phyloP scores from a whole-genome alignment of 2,113 vertebrate species.

The Phyllostomus discolor region DNA sequence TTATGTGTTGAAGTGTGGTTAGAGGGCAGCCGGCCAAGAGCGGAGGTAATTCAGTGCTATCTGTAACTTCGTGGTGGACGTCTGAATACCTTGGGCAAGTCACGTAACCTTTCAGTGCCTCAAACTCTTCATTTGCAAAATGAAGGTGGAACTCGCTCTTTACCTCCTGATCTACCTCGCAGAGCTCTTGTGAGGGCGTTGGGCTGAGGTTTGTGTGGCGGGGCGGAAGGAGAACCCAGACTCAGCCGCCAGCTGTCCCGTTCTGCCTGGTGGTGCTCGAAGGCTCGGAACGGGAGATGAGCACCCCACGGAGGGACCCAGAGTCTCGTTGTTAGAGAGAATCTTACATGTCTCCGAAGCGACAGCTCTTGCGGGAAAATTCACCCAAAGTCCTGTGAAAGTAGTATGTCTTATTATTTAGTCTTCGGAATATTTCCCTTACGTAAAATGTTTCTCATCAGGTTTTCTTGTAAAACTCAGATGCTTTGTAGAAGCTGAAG shows the following conservation, averaged over 20 bases:
- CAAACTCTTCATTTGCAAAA: conserved; percentile 56
- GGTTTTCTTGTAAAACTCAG: conserved; percentile 21
- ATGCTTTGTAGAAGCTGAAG: not conserved
- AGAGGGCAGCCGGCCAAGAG: not conserved
- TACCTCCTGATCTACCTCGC: conserved; percentile 55
- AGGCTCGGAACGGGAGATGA: not conserved
- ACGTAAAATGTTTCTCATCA: not conserved
- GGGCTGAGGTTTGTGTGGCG: not conserved
- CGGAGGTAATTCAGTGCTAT: not conserved
- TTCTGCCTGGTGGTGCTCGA: not conserved
- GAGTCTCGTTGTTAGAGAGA: not conserved
- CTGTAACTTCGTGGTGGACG: not conserved
- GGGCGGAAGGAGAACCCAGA: not conserved
- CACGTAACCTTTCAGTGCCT: conserved; percentile 56
- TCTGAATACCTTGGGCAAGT: conserved; percentile 26
- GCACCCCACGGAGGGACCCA: not conserved
- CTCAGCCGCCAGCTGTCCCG: not conserved
- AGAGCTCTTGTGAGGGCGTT: conserved; percentile 55
- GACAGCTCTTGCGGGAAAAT: not conserved
- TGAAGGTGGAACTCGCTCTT: conserved; percentile 50
- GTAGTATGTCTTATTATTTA: conserved; percentile 21
- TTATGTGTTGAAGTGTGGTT: conserved; percentile 1
- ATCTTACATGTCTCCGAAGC: not conserved
- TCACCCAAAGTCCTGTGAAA: conserved; percentile 21
- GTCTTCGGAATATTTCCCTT: conserved; percentile 42